Base-by-base conservation (phyloP, 2,113 vertebrate species). In the Sander vitreus region DNA sequence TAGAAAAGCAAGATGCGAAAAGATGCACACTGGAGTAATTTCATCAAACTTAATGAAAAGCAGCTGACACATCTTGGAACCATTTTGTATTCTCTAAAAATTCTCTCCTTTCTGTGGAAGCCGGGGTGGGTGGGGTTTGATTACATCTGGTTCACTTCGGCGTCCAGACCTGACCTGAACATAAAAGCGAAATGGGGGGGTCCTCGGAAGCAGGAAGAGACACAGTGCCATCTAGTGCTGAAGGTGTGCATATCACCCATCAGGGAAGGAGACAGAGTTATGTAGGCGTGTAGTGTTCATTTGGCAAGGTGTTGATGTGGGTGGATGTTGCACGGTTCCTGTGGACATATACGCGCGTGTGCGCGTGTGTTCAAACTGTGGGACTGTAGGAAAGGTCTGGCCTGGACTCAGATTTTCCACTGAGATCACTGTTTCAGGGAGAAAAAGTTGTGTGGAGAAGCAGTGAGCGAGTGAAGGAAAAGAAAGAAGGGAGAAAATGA, bases 341-440 rank as follows among this genome's bases (percentile, higher is more conserved):
- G 58, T 83, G 83, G 79, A 78, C 58, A 25, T 80, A 33, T 33
- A 33, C 6, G 39, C 33, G 6, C 59, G 18, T 70, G 58, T 81
- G 66, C 59, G 18, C 73, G 58, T 81, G 66, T 60, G 25, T 62
- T 53, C n/a, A 54, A 39, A 62, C 51, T 62, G 69, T 71, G 75
- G 67, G 63, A 85, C 73, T 82, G 77, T 68, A 54, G 36, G 21
- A 25, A 63, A 89, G 60, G 71, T n/a, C 84, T 91, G 89, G 81
- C 86, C 68, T 65, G 55, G 33, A 90, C 82, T 93, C 89, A 92
- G 39, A 86, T 69, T 94, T 95, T 95, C 95, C 95, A 95, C 83
- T 95, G 94, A 96, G 94, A 88, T 95, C 94, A 96, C 91, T 33
- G 66, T 76, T 83, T 66, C 39, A 54, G 58, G 48, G 75, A 83